Percentiles rank a stretch among this genome's conserved stretches.
Evolutionary conservation across 2,113 vertebrate genomes (phyloP).

Genomic region (Pseudopodoces humilis): DNA sequence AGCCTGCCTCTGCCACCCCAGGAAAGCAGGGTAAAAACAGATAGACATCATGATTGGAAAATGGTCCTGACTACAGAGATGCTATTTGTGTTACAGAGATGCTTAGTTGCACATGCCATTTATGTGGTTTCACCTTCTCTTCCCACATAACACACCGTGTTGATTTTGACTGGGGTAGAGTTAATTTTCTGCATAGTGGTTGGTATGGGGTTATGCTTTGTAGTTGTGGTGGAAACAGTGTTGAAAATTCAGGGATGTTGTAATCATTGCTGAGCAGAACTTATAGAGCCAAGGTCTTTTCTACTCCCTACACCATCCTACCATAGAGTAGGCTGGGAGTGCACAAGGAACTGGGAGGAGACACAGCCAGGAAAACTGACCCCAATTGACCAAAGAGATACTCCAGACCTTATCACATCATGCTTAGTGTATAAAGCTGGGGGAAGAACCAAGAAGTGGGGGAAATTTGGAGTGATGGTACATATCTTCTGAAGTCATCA

Average conservation of each 20-base stretch:
- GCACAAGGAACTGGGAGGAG: neutral
- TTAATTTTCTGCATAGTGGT: neutral
- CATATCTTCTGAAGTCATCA: neutral
- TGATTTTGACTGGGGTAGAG: neutral
- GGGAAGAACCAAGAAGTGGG: neutral
- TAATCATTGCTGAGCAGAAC: neutral
- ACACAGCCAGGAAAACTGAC: neutral
- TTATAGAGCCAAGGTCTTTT: neutral
- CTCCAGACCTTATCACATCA: neutral
- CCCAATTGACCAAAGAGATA: neutral
- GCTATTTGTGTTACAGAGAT: neutral
- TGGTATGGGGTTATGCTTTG: neutral
- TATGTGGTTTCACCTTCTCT: neutral
- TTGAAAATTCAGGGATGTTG: neutral
- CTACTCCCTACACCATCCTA: neutral
- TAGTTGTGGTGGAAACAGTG: neutral
- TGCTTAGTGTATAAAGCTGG: neutral
- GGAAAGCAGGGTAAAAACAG: neutral
- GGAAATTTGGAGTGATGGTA: neutral
- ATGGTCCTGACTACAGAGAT: neutral
- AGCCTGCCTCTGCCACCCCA: neutral
- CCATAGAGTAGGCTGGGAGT: rapidly evolving
- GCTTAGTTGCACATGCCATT: neutral
- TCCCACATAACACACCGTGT: neutral
- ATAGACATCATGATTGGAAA: neutral